These are phyloP conservation scores for Thecophora atra DNA, from an alignment of 2,888 invertebrate genomes.

Conservation along the genomic window DNA sequence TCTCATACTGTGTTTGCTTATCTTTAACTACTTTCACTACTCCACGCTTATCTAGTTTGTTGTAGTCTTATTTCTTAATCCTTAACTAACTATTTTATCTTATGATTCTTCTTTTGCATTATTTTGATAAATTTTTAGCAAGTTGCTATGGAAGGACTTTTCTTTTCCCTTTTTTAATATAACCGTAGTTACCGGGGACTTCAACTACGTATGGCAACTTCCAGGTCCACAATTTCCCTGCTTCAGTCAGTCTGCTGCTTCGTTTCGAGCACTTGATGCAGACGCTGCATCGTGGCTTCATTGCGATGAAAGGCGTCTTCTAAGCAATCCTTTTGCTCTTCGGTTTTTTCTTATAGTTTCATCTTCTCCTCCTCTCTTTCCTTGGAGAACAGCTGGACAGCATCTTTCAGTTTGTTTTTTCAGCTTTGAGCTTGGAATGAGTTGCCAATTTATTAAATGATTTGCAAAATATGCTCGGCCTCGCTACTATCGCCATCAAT, in stretches of 20 bases:
- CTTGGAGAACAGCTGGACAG: background rate
- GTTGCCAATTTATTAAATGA: slow-evolving; percentile 38
- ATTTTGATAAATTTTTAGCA: too few relatives aligned
- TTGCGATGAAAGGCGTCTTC: slow-evolving; percentile 29
- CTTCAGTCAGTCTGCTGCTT: too few relatives aligned
- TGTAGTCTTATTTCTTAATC: too few relatives aligned
- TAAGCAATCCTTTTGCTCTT: slow-evolving; percentile 1
- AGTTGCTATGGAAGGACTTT: too few relatives aligned
- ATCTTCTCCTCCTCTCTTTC: background rate
- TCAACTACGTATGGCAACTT: too few relatives aligned
- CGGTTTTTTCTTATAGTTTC: background rate
- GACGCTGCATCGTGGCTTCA: slow-evolving; percentile 17
- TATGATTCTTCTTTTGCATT: too few relatives aligned
- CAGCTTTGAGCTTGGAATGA: background rate
- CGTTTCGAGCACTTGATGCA: slow-evolving; percentile 11
- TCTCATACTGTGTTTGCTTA: too few relatives aligned
- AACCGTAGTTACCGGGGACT: too few relatives aligned
- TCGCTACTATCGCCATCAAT: background rate
- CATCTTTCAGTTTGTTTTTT: background rate
- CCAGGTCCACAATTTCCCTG: background rate
- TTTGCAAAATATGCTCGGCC: slow-evolving; percentile 29
- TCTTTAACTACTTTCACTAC: too few relatives aligned
- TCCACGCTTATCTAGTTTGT: too few relatives aligned
- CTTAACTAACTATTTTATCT: too few relatives aligned
- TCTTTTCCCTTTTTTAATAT: too few relatives aligned